Base-by-base conservation (phyloP, 2,888 invertebrate genomes). In the Drosophila infuscata region DNA sequence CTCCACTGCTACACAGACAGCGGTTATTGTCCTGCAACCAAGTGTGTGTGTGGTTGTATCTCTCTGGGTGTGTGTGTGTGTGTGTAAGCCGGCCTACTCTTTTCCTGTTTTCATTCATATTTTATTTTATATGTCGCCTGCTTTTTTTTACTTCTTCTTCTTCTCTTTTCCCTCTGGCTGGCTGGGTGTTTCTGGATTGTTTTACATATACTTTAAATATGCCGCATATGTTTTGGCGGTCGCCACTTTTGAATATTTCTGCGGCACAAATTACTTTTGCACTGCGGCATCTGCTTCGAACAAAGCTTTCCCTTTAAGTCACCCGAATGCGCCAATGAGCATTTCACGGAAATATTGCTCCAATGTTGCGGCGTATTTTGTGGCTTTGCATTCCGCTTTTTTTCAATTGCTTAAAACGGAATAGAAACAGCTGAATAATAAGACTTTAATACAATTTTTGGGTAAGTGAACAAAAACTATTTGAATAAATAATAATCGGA, bases 11-110 rank as follows among this genome's bases (percentile, higher is more conserved):
- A 25, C 49, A 64, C 30, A 36, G 63, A 54, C 76, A 66, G 61
- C 87, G 75, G 73, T 88, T 81, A 83, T 86, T 81, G 87, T 83
- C 89, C 87, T 79, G 76, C 81, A 76, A 66, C 29, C 29, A 30
- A 46, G 46, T 25, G 43, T 11, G 20, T 41, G 36, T 38, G 17
- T 7, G 6, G 15, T 0, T 36, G 36, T n/a, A n/a, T n/a, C n/a
- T n/a, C n/a, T n/a, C n/a, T n/a, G n/a, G n/a, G 17, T 38, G 36
- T 36, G 36, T 6, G 15, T 36, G 36, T 38, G 8, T 32, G 35
- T 35, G 20, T 43, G 46, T 25, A 54, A 52, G 70, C 52, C 68
- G 70, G 74, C 83, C 74, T 79, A 80, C 70, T 64, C 70, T 64
- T 67, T 63, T 61, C 51, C 36, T 12, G 29, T n/a, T 67, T 67